These are phyloP conservation scores for Platyrinchus mystaceus DNA, from an alignment of 2,797 vertebrate species.

Conservation along the genomic window DNA sequence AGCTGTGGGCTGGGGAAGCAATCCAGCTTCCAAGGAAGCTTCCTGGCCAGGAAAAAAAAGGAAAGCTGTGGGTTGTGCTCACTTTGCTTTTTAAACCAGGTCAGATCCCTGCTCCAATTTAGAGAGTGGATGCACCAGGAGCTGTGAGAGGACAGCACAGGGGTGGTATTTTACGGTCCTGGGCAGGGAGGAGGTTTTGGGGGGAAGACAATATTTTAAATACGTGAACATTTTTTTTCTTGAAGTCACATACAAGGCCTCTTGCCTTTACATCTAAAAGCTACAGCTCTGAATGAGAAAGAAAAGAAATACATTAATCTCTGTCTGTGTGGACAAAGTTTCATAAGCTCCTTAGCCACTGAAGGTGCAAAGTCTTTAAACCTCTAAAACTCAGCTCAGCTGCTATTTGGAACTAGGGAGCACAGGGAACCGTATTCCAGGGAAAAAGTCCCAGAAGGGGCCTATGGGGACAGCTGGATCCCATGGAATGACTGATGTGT, in stretches of 20 bases:
- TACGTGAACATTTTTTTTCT: not conserved
- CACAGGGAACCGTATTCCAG: not conserved
- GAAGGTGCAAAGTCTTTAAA: conserved; percentile 42
- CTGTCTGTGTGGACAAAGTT: conserved; percentile 2
- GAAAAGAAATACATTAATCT: conserved; percentile 29
- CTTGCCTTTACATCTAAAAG: not conserved
- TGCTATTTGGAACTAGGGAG: not conserved
- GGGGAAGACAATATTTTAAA: not conserved
- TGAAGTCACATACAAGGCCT: not conserved
- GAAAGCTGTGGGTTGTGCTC: conserved; percentile 27
- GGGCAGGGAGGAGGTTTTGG: not conserved
- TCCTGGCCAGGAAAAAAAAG: conserved; percentile 58
- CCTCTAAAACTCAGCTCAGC: not conserved
- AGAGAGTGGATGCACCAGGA: not conserved
- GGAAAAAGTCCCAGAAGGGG: not conserved
- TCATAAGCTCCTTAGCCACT: conserved; percentile 20
- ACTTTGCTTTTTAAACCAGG: conserved; percentile 49
- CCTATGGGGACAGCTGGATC: not conserved
- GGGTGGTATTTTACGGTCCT: not conserved
- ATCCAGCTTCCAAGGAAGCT: conserved; percentile 63
- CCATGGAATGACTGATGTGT: not conserved
- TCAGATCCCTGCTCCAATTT: conserved; percentile 38
- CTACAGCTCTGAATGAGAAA: not conserved
- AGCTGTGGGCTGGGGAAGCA: conserved; percentile 45
- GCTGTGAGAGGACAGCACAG: not conserved